Conservation (phyloP, 2,888 invertebrate species). For the Peribatodes rhomboidaria region DNA sequence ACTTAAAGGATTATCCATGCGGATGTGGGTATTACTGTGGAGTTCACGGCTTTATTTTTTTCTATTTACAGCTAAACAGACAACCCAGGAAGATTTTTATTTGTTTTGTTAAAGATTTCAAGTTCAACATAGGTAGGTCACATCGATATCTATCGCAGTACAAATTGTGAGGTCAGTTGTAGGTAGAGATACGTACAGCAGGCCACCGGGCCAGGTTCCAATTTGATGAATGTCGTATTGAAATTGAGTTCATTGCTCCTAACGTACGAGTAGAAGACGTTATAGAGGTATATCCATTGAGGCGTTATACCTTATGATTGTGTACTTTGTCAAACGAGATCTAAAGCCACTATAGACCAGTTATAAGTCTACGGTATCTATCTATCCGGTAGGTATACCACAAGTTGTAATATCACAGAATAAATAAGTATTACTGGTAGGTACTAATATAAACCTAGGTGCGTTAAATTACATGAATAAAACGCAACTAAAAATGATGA, state of each 20-base stretch:
- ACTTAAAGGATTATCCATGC: no score
- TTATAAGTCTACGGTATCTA: not conserved
- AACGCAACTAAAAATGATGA: no score
- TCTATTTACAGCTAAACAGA: no score
- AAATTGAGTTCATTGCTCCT: conserved; percentile 37
- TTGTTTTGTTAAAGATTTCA: not conserved
- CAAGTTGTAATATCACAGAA: no score
- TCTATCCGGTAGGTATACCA: no score
- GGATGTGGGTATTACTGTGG: no score
- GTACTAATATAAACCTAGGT: no score
- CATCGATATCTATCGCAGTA: not conserved
- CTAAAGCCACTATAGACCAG: no score
- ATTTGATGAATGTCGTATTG: conserved; percentile 38
- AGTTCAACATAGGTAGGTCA: not conserved
- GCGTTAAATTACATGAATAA: no score
- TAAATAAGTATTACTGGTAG: no score
- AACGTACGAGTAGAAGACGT: not conserved
- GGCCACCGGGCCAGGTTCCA: conserved; percentile 18
- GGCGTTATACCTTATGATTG: not conserved
- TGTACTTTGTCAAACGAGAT: not conserved
- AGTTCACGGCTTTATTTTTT: no score
- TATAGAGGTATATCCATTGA: not conserved
- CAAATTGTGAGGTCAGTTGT: not conserved
- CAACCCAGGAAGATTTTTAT: no score
- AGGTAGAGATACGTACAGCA: not conserved